phyloP scores from a whole-genome alignment of 2,797 vertebrate species.

The Philypnodon macrostomus region DNA sequence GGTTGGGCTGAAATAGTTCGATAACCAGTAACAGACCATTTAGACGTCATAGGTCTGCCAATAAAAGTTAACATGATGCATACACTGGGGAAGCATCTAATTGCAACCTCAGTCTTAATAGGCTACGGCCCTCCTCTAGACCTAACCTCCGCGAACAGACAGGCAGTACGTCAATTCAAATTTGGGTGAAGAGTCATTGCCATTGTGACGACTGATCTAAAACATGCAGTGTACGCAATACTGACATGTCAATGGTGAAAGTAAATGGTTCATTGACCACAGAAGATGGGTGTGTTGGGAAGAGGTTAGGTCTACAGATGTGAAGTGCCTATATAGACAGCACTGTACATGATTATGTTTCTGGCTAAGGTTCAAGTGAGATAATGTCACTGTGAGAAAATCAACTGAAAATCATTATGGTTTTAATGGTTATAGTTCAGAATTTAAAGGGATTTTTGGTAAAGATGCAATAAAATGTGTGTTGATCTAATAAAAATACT shows the following conservation, averaged over 20 bases:
- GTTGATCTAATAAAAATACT: conserved; percentile 32
- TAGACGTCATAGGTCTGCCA: conserved; percentile 41
- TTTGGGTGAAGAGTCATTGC: conserved; percentile 5
- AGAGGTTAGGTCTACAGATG: conserved; percentile 39
- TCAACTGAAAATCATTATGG: conserved; percentile 48
- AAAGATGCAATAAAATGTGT: conserved; percentile 36
- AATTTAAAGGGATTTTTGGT: conserved; percentile 34
- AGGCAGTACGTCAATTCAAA: conserved; percentile 15
- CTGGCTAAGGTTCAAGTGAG: conserved; percentile 41
- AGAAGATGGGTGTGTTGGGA: conserved; percentile 35
- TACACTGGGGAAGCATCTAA: conserved; percentile 41
- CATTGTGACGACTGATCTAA: conserved; percentile 10
- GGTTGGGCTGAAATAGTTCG: conserved; percentile 22
- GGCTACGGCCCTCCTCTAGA: conserved; percentile 8
- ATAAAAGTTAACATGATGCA: conserved; percentile 45
- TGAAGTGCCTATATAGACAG: conserved; percentile 33
- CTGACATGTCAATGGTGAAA: conserved; percentile 8
- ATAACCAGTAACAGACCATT: conserved; percentile 58
- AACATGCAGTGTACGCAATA: conserved; percentile 1
- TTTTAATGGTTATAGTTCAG: conserved; percentile 49
- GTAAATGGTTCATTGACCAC: conserved; percentile 33
- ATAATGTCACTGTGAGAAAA: conserved; percentile 49
- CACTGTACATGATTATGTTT: conserved; percentile 40
- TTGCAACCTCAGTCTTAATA: conserved; percentile 19
- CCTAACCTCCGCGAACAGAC: conserved; percentile 13